These are phyloP conservation scores for Synanthedon formicaeformis DNA, from an alignment of 2,888 invertebrate genomes.

Conservation along the genomic window DNA sequence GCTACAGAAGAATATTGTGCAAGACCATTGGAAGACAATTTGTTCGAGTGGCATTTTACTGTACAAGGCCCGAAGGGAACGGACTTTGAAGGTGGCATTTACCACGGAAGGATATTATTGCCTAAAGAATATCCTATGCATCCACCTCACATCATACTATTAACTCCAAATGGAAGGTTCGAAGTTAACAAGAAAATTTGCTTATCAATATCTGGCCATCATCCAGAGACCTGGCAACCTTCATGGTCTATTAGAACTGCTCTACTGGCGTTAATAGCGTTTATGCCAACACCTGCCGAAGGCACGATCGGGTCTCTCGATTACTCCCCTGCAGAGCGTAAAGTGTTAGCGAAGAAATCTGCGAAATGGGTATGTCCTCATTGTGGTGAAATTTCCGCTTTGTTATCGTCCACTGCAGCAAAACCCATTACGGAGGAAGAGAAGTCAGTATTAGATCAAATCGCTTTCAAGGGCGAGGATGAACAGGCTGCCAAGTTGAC, in stretches of 20 bases:
- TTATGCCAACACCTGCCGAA: constrained; percentile 91
- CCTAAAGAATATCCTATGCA: constrained; percentile 98
- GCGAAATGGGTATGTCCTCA: constrained; percentile 44
- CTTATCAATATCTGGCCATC: constrained; percentile 93
- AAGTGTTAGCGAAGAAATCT: constrained; percentile 81
- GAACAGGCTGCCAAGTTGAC: constrained; percentile 43
- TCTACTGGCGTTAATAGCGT: constrained; percentile 90
- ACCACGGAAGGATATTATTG: constrained; percentile 91
- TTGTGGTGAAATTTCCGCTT: constrained; percentile 49
- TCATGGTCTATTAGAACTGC: constrained; percentile 97
- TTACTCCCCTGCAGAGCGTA: constrained; percentile 87
- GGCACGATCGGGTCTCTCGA: constrained; percentile 93
- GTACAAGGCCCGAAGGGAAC: constrained; percentile 89
- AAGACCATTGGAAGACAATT: constrained; percentile 91
- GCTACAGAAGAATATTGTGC: constrained; percentile 92
- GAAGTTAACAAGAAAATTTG: constrained; percentile 95
- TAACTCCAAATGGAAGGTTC: constrained; percentile 95
- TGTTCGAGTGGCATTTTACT: constrained; percentile 98
- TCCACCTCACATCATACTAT: constrained; percentile 92
- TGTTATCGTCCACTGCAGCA: constrained; percentile 58
- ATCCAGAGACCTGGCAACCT: constrained; percentile 98
- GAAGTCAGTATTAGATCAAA: constrained; percentile 56
- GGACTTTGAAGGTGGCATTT: constrained; percentile 91
- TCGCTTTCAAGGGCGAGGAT: constrained; percentile 64
- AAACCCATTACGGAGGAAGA: constrained; percentile 62